Base-by-base conservation (phyloP, 2,797 vertebrate genomes). In the Falco rusticolus region DNA sequence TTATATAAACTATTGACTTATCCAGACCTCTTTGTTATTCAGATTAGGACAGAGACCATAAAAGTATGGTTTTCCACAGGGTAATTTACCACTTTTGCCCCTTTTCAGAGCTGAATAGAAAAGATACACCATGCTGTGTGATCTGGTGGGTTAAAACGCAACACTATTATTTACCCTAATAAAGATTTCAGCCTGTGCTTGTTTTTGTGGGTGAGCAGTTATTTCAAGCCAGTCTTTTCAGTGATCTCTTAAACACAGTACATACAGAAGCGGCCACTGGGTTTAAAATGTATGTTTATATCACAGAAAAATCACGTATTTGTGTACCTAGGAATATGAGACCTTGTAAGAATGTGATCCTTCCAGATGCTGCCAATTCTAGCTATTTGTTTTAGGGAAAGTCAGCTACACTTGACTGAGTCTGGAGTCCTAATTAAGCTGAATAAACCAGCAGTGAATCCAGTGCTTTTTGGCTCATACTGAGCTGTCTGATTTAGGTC, bases 361-460 rank as follows among this genome's bases (percentile, higher is more conserved):
- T 91, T 78, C 45, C 56, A 85, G 59, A 75, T 71, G 53, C 48
- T 84, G 15, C 34, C 28, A 47, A 11, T 77, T 92, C 31, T 74
- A 77, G 66, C 84, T 91, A 92, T 83, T 90, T 95, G 51, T 81
- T 97, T 97, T 64, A 91, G 88, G 45, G 50, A 43, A 95, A 95
- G 48, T 84, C 87, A 95, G 87, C 50, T 63, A 10, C 5, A 81
- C 50, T 51, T 61, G 47, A 95, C 83, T 48, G 93, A 82, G 56
- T 75, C 66, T 77, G 80, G 31, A 74, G 70, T 93, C 81, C 95
- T 90, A 93, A 97, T 96, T 75, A 93, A 96, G 31, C 37, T 87
- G 90, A 97, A 96, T 94, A 97, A 97, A 94, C 80, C 60, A 34
- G 43, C 93, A 87, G 48, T 93, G 95, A 91, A 96, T 94, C 64